Conservation (phyloP, 2,888 invertebrate species). For the Andrena dorsata region DNA sequence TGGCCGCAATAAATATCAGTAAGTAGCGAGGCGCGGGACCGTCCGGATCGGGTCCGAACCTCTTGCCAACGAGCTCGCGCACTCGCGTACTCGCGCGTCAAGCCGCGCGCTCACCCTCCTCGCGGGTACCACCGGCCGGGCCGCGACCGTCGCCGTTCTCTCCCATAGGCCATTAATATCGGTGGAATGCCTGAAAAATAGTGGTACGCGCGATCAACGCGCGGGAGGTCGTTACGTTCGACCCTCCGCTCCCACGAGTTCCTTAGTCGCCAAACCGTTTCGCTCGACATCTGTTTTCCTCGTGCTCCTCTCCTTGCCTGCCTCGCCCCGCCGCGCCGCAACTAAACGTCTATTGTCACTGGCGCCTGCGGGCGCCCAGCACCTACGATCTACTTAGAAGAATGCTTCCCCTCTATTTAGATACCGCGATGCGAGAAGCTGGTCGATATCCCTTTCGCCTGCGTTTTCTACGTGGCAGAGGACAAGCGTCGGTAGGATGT, state of each 20-base stretch:
- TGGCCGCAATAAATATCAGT: conserved; percentile 85
- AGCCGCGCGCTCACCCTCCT: not conserved
- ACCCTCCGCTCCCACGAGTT: not conserved
- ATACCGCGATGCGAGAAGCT: too few species aligned
- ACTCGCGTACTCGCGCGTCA: conserved; percentile 30
- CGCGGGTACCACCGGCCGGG: not conserved
- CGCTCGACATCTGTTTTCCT: not conserved
- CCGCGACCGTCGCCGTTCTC: not conserved
- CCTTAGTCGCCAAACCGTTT: too few species aligned
- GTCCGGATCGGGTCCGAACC: conserved; percentile 72
- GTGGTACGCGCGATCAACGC: conserved; percentile 26
- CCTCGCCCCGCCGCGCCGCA: not conserved
- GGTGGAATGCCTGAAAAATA: conserved; percentile 51
- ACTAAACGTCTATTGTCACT: not conserved
- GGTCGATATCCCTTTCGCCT: not conserved
- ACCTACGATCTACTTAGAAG: too few species aligned
- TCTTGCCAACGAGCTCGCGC: conserved; percentile 40
- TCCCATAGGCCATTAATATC: conserved; percentile 41
- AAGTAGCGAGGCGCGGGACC: conserved; percentile 83
- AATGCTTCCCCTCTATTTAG: not conserved
- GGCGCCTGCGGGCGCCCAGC: not conserved
- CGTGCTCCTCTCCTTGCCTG: not conserved
- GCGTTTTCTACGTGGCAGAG: not conserved
- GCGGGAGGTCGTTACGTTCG: conserved; percentile 28
- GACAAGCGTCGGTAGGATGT: not conserved